Evolutionary conservation across 2,113 vertebrate genomes (phyloP).

Genomic region (Corythaeola cristata): DNA sequence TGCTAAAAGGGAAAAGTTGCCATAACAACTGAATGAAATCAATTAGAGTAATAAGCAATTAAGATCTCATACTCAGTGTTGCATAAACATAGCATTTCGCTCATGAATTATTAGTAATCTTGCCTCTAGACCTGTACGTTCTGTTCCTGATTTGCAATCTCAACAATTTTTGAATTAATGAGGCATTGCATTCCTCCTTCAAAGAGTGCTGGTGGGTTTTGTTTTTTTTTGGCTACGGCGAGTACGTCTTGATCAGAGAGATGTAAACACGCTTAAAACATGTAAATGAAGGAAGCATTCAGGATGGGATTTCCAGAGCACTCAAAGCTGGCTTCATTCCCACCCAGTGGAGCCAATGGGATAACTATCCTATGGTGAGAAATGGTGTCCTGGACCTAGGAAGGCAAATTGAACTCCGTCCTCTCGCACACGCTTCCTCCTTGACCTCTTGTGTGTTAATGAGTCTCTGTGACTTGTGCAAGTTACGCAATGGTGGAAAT

Average conservation of each 20-base stretch:
- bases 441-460: not conserved
- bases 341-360: not conserved
- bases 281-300: not conserved
- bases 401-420: not conserved
- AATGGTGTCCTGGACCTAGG: not conserved
- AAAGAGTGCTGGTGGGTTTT: not conserved
- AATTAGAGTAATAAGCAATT: constrained; percentile 65
- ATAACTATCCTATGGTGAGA: not conserved
- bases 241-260: not conserved
- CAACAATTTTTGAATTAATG: constrained; percentile 23
- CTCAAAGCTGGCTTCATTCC: not conserved
- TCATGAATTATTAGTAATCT: constrained; percentile 14
- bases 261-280: not conserved
- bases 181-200: constrained; percentile 37
- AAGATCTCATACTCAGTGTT: constrained; percentile 54
- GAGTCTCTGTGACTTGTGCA: not conserved
- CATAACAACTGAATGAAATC: constrained; percentile 54
- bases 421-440: not conserved
- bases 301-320: not conserved
- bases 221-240: not conserved
- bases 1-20: constrained; percentile 22
- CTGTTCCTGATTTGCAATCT: constrained; percentile 38
- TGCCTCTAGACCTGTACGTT: constrained; percentile 35
- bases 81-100: constrained; percentile 42
- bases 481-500: not conserved